Base-by-base conservation (phyloP, 1,140 invertebrate genomes). In the Capitella teleta region DNA sequence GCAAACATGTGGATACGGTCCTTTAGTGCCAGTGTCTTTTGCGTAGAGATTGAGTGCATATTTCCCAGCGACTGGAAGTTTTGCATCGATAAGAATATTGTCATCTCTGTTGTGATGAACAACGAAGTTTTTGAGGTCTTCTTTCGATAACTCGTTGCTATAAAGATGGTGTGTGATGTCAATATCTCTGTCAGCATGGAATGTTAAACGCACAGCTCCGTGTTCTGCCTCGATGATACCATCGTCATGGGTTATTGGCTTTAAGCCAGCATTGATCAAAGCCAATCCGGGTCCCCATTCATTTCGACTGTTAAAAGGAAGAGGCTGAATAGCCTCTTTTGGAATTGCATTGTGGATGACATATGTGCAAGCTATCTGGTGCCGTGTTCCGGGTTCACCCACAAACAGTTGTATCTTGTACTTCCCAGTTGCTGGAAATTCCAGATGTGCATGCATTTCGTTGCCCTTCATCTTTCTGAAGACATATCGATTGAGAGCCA, bases 131-230 rank as follows among this genome's bases (percentile, higher is more conserved):
- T 2, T 16, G 38, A 40, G 38, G 19, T 40, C 38, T 18, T 40
- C 38, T 40, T 40, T 40, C 8, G 38, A 14, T n/a, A n/a, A n/a
- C n/a, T n/a, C n/a, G 38, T 40, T 40, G 38, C 38, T 40, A 24
- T 40, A 24, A 19, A 6, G 38, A 6, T 18, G 19, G 25, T 21
- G 6, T 12, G 1, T 25, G 24, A 44, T 25, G 19, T 44, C 28
- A 12, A 44, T 26, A 10, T 23, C 1, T 26, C 28, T 28, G 25
- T 44, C 42, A 1, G 42, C 25, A 21, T 44, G 24, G 26, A 44
- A 44, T 10, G 23, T 21, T 16, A 44, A 18, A 16, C 28, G 6
- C 6, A 26, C 16, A 8, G 21, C 10, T 16, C 42, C 42, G 28
- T 44, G 3, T 26, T 23, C 25, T 26, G 26, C 14, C 2, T 44